Percentiles rank a stretch among this genome's conserved stretches.
These are phyloP conservation scores for Enteromius paludinosus DNA, from an alignment of 2,797 vertebrate species.

Conservation along the genomic window DNA sequence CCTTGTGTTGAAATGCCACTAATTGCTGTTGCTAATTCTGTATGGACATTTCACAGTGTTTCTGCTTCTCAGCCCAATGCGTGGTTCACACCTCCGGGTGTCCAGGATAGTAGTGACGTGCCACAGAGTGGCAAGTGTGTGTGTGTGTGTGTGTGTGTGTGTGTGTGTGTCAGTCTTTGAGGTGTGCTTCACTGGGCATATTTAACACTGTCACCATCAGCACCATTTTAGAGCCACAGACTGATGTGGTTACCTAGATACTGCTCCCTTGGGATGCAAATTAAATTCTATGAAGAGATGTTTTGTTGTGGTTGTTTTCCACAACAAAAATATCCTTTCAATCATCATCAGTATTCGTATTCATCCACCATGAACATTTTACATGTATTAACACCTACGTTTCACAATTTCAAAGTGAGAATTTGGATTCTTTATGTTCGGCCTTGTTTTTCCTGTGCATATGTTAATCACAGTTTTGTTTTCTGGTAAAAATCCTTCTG, in stretches of 20 bases:
- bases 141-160: conserved; percentile 62
- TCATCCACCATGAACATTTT: conserved; percentile 12
- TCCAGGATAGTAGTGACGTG: conserved; percentile 69
- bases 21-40: conserved; percentile 69
- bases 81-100: conserved; percentile 66
- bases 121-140: conserved; percentile 69
- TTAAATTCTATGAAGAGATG: conserved; percentile 61
- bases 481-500: not conserved
- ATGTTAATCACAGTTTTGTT: not conserved
- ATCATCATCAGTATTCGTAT: conserved; percentile 33
- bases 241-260: conserved; percentile 65
- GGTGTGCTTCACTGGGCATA: conserved; percentile 75
- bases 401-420: conserved; percentile 16
- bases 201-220: conserved; percentile 74
- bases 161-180: conserved; percentile 58
- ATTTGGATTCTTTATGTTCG: conserved; percentile 9
- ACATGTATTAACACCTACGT: conserved; percentile 1
- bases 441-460: conserved; percentile 16
- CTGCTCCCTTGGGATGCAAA: conserved; percentile 64
- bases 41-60: conserved; percentile 64
- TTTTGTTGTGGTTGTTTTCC: conserved; percentile 60
- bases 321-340: conserved; percentile 57
- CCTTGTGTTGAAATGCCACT: conserved; percentile 63
- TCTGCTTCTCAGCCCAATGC: conserved; percentile 60
- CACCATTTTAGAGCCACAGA: conserved; percentile 66